A percentile compares a stretch with the other conserved stretches of the same genome.
phyloP scores from a whole-genome alignment of 2,113 vertebrate genomes.

The Gnathonemus echidnorhynchus region DNA sequence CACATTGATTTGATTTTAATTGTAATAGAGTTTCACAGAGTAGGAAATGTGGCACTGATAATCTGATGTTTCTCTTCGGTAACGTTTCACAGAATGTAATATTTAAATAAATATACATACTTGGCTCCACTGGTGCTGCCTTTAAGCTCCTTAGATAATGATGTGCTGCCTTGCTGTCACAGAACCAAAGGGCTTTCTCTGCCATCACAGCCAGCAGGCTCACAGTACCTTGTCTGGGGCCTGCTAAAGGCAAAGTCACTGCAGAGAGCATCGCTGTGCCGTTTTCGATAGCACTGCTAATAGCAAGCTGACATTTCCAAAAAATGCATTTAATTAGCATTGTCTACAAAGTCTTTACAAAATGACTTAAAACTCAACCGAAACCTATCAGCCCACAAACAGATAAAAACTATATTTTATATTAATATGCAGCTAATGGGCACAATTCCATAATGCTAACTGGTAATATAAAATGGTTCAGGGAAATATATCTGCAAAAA shows the following conservation, averaged over 20 bases:
- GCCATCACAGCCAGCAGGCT: not conserved
- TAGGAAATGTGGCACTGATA: not conserved
- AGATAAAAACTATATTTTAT: not conserved
- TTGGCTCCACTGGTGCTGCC: conserved; percentile 26
- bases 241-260: not conserved
- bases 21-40: not conserved
- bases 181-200: not conserved
- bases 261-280: not conserved
- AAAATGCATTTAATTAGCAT: not conserved
- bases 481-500: not conserved
- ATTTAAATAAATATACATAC: conserved; percentile 33
- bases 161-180: not conserved
- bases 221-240: not conserved
- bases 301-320: not conserved
- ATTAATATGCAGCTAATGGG: not conserved
- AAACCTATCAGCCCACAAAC: not conserved
- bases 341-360: not conserved
- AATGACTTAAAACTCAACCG: not conserved
- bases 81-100: not conserved
- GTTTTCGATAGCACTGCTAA: not conserved
- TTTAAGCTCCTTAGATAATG: conserved; percentile 19
- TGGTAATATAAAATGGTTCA: not conserved
- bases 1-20: not conserved
- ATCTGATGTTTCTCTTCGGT: not conserved
- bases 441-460: not conserved